A percentile compares a stretch with the other conserved stretches of the same genome.
phyloP scores from a whole-genome alignment of 2,888 invertebrate genomes.

The Leptinotarsa haldemani region DNA sequence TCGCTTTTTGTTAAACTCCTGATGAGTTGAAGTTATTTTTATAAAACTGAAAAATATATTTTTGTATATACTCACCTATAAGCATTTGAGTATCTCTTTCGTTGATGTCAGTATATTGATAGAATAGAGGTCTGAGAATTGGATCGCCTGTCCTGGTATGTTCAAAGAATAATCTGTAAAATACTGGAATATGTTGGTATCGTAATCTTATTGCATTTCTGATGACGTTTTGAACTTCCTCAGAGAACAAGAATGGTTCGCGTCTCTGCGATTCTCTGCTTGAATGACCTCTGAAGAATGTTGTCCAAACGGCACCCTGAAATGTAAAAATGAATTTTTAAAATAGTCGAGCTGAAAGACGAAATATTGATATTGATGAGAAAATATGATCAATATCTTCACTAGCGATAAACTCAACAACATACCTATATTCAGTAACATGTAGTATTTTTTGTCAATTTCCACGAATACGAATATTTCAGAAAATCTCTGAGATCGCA shows the following conservation, averaged over 20 bases:
- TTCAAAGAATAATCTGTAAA: constrained; percentile 92
- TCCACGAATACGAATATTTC: no score
- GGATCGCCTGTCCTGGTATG: constrained; percentile 85
- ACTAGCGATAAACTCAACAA: no score
- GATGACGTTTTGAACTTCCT: constrained; percentile 75
- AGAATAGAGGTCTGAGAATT: constrained; percentile 89
- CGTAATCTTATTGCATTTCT: constrained; percentile 74
- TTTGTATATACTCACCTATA: constrained; percentile 70
- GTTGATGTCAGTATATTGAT: constrained; percentile 85
- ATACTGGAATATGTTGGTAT: constrained; percentile 88
- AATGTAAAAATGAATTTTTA: constrained; percentile 11
- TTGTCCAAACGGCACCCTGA: constrained; percentile 88
- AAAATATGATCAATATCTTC: no score
- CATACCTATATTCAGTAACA: no score
- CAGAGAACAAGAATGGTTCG: constrained; percentile 93
- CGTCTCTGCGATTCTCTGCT: constrained; percentile 94
- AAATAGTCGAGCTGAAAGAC: no score
- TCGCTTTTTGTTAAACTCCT: no score
- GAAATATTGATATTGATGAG: no score
- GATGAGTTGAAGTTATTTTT: no score
- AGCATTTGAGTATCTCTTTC: constrained; percentile 82
- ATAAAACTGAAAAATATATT: neutral
- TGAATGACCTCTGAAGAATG: constrained; percentile 95
- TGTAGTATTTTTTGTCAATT: no score
- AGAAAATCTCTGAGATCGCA: no score